Evolutionary conservation across 1,140 invertebrate species (phyloP).

Genomic region (Acromyrmex heyeri): DNA sequence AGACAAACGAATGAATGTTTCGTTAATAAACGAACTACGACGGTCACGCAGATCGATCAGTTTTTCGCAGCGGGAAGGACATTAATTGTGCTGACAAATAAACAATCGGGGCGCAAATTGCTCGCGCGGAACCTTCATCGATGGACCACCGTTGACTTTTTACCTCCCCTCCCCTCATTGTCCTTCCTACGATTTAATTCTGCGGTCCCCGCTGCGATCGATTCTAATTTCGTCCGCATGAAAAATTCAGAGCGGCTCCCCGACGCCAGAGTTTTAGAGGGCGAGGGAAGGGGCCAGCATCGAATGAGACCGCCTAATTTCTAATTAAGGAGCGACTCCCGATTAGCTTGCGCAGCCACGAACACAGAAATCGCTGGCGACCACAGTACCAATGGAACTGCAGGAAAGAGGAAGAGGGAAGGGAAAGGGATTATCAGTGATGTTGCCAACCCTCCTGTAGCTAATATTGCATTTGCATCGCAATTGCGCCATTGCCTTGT

Average conservation of each 20-base stretch:
- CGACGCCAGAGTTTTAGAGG: neutral
- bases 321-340: conserved; percentile 70
- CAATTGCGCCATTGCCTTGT: neutral
- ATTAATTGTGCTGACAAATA: conserved; percentile 57
- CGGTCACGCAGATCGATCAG: conserved; percentile 38
- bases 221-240: conserved; percentile 71
- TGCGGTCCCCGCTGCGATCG: conserved; percentile 35
- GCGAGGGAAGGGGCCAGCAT: neutral
- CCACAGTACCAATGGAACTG: neutral
- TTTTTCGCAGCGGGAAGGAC: conserved; percentile 29
- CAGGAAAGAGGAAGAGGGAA: neutral
- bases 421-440: neutral
- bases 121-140: conserved; percentile 24
- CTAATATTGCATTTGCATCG: conserved; percentile 26
- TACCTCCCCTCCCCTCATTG: too few species aligned
- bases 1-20: conserved; percentile 31
- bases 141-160: conserved; percentile 36
- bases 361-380: conserved; percentile 40
- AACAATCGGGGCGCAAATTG: conserved; percentile 54
- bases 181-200: conserved; percentile 55
- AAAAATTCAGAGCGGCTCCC: conserved; percentile 64
- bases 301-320: conserved; percentile 68
- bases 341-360: conserved; percentile 65
- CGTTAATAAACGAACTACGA: conserved; percentile 45
- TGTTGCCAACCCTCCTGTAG: neutral